Conservation (phyloP, 1,140 invertebrate species). For the Drosophila bocqueti region DNA sequence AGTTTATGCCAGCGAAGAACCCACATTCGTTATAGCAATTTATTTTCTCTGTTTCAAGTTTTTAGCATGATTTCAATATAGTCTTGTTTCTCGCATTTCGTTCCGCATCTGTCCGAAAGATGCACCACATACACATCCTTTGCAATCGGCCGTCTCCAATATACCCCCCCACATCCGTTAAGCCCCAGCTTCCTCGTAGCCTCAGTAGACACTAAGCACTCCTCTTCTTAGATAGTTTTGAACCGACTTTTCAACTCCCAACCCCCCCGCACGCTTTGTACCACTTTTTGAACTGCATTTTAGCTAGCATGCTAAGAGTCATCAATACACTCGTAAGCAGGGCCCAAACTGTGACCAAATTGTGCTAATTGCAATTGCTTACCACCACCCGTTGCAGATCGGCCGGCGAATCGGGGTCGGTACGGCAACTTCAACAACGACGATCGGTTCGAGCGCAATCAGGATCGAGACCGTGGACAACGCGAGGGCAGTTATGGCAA, state of each 20-base stretch:
- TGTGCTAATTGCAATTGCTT: slow-evolving; percentile 7
- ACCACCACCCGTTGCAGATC: slow-evolving; percentile 50
- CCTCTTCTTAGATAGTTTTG: slow-evolving; percentile 24
- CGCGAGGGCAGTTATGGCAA: slow-evolving; percentile 82
- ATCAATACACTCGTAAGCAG: slow-evolving; percentile 14
- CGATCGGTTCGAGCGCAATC: slow-evolving; percentile 77
- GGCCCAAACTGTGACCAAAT: neutral
- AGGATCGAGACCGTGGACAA: slow-evolving; percentile 75
- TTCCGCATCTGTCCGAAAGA: neutral
- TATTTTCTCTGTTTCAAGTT: neutral
- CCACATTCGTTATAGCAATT: neutral
- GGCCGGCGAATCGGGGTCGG: slow-evolving; percentile 81
- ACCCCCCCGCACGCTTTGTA: slow-evolving; percentile 39
- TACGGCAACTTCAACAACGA: slow-evolving; percentile 84
- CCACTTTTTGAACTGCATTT: slow-evolving; percentile 33
- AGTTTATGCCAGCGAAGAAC: neutral
- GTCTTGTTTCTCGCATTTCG: neutral
- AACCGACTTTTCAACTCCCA: slow-evolving; percentile 3
- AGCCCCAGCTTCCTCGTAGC: slow-evolving; percentile 6
- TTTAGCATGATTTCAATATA: neutral
- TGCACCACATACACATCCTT: too few relatives aligned
- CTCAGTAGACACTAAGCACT: slow-evolving; percentile 26
- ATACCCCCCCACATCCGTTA: neutral
- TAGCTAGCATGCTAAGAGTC: slow-evolving; percentile 48
- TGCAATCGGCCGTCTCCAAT: slow-evolving; percentile 7